A percentile compares a stretch with the other conserved stretches of the same genome.
These are phyloP conservation scores for Centrocercus urophasianus DNA, from an alignment of 2,113 vertebrate species.

Conservation along the genomic window DNA sequence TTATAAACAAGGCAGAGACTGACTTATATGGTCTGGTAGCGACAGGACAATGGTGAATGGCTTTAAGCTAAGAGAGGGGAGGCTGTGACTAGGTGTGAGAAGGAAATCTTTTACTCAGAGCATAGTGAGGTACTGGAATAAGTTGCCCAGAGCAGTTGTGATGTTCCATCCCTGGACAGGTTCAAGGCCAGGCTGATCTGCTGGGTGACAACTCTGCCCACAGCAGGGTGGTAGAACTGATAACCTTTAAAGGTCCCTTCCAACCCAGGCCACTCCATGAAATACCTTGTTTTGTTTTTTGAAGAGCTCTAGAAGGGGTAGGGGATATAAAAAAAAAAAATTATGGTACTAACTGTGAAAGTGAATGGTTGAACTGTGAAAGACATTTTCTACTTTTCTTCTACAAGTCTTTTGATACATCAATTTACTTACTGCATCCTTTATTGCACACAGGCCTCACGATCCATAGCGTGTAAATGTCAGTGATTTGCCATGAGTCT, in stretches of 20 bases:
- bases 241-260: neutral
- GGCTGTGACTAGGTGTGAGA: too few relatives aligned
- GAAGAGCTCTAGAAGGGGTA: neutral
- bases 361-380: neutral
- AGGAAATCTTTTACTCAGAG: too few relatives aligned
- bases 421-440: neutral
- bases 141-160: neutral
- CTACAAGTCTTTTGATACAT: neutral
- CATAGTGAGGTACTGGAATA: neutral
- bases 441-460: neutral
- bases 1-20: too few relatives aligned
- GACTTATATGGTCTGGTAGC: too few relatives aligned
- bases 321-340: neutral
- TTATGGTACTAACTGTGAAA: neutral
- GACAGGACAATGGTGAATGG: too few relatives aligned
- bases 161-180: neutral
- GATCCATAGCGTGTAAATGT: constrained; percentile 25
- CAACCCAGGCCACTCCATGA: neutral
- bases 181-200: neutral
- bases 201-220: neutral
- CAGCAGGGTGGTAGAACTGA: neutral
- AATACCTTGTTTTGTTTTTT: neutral
- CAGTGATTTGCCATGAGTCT: neutral
- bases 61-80: too few relatives aligned
- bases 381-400: neutral